Evolutionary conservation across 2,888 invertebrate genomes (phyloP).

Genomic region (Tetropium fuscum): DNA sequence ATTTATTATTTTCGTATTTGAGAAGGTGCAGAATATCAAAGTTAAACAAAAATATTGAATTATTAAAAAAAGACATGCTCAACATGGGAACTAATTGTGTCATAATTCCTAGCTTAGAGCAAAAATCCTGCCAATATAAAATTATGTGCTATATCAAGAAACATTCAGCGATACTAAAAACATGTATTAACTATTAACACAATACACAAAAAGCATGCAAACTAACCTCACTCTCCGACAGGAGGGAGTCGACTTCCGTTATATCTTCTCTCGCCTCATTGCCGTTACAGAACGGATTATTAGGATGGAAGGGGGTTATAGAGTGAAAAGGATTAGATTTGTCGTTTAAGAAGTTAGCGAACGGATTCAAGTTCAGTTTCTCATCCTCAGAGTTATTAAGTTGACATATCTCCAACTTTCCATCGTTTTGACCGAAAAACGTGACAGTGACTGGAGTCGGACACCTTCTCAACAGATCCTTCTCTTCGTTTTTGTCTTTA

Average conservation of each 20-base stretch:
- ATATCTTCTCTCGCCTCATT: constrained; percentile 41
- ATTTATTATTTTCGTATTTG: too few species aligned
- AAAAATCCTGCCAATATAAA: too few species aligned
- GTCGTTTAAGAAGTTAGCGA: constrained; percentile 53
- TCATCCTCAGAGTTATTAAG: constrained; percentile 48
- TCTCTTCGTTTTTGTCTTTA: constrained; percentile 45
- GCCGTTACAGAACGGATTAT: constrained; percentile 58
- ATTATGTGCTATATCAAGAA: too few species aligned
- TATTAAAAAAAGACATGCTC: too few species aligned
- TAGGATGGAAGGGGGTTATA: constrained; percentile 62
- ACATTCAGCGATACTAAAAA: too few species aligned
- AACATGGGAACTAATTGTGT: too few species aligned
- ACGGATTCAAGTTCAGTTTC: constrained; percentile 56
- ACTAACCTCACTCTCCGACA: constrained; percentile 39
- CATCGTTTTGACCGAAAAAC: constrained; percentile 66
- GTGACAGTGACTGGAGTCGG: constrained; percentile 74
- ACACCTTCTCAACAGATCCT: constrained; percentile 59
- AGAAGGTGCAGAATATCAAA: too few species aligned
- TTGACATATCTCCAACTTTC: constrained; percentile 49
- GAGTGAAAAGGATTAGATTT: constrained; percentile 67
- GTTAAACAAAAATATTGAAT: too few species aligned
- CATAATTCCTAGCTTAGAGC: too few species aligned
- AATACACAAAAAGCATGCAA: constrained; percentile 34
- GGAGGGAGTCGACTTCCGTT: constrained; percentile 24
- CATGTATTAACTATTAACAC: too few species aligned